A percentile compares a stretch with the other conserved stretches of the same genome.
Evolutionary conservation across 2,888 invertebrate genomes (phyloP).

Genomic region (Azorinus chamasolen): DNA sequence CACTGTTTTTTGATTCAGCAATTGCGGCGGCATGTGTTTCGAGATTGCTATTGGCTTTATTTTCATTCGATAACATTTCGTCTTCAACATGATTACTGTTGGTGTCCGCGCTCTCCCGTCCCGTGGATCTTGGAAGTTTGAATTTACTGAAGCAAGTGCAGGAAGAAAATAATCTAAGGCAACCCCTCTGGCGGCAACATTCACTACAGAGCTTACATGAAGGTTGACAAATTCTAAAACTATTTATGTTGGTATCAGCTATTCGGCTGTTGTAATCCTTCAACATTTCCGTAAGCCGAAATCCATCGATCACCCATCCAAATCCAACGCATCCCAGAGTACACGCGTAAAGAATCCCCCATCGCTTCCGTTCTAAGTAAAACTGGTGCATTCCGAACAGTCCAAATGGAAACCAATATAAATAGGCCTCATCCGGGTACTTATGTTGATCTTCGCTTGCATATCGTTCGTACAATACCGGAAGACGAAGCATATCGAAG

Average conservation of each 20-base stretch:
- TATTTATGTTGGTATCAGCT: constrained; percentile 44
- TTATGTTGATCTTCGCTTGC: constrained; percentile 62
- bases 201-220: constrained; percentile 44
- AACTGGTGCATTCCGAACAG: constrained; percentile 68
- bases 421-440: constrained; percentile 66
- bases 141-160: constrained; percentile 46
- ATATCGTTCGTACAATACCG: constrained; percentile 60
- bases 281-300: constrained; percentile 46
- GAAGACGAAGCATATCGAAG: constrained; percentile 57
- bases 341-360: constrained; percentile 64
- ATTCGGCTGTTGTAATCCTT: constrained; percentile 53
- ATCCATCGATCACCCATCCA: constrained; percentile 65
- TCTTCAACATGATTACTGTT: constrained; percentile 36
- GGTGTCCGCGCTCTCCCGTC: constrained; percentile 8
- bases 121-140: constrained; percentile 27
- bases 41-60: too few relatives aligned
- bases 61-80: constrained; percentile 60
- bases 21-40: too few relatives aligned
- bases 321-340: constrained; percentile 59
- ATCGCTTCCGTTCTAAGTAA: constrained; percentile 55
- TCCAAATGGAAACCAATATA: constrained; percentile 65
- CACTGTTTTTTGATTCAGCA: too few relatives aligned
- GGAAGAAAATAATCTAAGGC: constrained; percentile 24
- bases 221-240: constrained; percentile 55
- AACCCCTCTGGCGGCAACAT: constrained; percentile 45